Evolutionary conservation across 1,140 invertebrate species (phyloP), one percentile per base, ranked within the genome.

Genomic region (Babylonia areolata): DNA sequence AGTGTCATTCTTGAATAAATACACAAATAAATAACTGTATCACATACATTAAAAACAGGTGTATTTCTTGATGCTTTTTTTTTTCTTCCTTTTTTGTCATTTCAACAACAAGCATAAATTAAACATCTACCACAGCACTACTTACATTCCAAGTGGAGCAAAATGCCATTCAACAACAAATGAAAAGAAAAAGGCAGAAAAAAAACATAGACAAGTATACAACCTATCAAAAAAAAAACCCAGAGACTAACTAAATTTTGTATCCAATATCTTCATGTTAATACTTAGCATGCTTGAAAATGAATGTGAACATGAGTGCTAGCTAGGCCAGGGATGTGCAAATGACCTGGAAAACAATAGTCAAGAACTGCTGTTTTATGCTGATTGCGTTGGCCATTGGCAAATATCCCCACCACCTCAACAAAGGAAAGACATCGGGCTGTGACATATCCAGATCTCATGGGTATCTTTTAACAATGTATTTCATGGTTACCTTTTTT

Each of bases 361-460:
- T 46, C 17, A 42, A 31, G 31, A n/a, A 20, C 78, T 1, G 78
- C 33, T 58, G 79, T 73, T 54, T 86, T 9, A 64, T 83, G 20
- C 69, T 58, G 46, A 81, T 40, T 39, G n/a, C 58, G 51, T 85
- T 85, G 82, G 82, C 84, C 87, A 88, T 86, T 86, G 87, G 87
- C 87, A 88, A 88, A 86, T 86, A 86, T 88, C 81, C 87, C 87
- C 85, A 73, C 85, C 87, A 85, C 85, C 85, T 58, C 83, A 79
- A 85, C 77, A 85, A 37, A 89, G 86, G 87, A 89, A 89, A 89
- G 88, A 89, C 88, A 87, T 89, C 83, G 88, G 88, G 88, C 88
- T 89, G 87, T 89, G 88, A 89, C 88, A 89, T 87, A 87, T 85
- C 86, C 88, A 89, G 88, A 89, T 89, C 88, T 89, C 85, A 81